Percentiles rank a stretch among this genome's conserved stretches.
These are phyloP conservation scores for Scaptomyza parva DNA, from an alignment of 2,888 invertebrate genomes.

Conservation along the genomic window DNA sequence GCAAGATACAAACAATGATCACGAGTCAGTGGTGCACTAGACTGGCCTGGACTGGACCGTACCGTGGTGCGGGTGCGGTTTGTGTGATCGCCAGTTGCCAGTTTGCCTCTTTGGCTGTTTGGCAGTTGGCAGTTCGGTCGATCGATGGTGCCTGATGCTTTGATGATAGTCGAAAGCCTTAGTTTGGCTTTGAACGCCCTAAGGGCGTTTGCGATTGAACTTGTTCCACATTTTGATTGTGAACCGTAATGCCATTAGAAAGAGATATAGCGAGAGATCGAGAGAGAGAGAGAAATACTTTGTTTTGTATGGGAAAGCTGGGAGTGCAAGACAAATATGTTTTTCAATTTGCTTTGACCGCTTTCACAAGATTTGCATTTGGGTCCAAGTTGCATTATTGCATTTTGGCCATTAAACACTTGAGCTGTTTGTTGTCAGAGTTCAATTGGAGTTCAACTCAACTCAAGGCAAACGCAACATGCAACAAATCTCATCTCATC, in stretches of 20 bases:
- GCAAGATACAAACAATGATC: slow-evolving; percentile 64
- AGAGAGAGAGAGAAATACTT: slow-evolving; percentile 2
- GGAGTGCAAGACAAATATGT: slow-evolving; percentile 74
- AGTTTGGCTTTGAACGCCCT: slow-evolving; percentile 42
- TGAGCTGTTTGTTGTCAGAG: slow-evolving; percentile 53
- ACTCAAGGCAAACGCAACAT: slow-evolving; percentile 4
- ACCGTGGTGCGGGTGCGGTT: slow-evolving; percentile 45
- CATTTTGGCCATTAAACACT: slow-evolving; percentile 70
- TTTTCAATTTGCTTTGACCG: slow-evolving; percentile 76
- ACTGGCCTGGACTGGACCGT: slow-evolving; percentile 6
- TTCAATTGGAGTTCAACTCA: slow-evolving; percentile 65
- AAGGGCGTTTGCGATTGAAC: slow-evolving; percentile 80
- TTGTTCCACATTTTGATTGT: slow-evolving; percentile 83
- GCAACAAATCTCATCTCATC: slow-evolving; percentile 15
- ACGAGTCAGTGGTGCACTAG: slow-evolving; percentile 40
- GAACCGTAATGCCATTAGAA: slow-evolving; percentile 58
- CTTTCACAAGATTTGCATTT: slow-evolving; percentile 78
- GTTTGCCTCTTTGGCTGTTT: too few relatives aligned
- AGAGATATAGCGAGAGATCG: not conserved
- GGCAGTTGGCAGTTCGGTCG: slow-evolving; percentile 43
- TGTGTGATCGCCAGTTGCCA: slow-evolving; percentile 41
- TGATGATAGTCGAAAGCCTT: slow-evolving; percentile 72
- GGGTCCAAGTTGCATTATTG: not conserved
- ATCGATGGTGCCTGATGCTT: slow-evolving; percentile 68
- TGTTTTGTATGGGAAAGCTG: slow-evolving; percentile 43